phyloP scores from a whole-genome alignment of 2,797 vertebrate genomes.

The Delichon dasypus region DNA sequence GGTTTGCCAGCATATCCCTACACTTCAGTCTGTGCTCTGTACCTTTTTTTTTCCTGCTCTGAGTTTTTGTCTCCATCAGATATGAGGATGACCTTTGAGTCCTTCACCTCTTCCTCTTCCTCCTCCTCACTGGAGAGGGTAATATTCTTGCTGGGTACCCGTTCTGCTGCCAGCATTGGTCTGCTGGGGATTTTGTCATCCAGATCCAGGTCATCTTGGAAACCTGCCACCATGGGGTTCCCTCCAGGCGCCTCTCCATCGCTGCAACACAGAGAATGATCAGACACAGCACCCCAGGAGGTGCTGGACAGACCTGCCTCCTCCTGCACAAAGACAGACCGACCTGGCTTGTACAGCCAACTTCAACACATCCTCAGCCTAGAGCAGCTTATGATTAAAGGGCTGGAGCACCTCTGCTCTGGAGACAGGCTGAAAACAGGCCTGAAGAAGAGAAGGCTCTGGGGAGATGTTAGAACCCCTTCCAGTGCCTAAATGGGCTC shows the following conservation, averaged over 20 bases:
- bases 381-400: not conserved
- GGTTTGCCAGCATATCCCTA: not conserved
- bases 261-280: slow-evolving; percentile 67
- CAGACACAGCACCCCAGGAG: not conserved
- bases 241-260: slow-evolving; percentile 81
- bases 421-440: not conserved
- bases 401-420: not conserved
- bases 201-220: slow-evolving; percentile 91
- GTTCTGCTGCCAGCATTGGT: slow-evolving; percentile 20
- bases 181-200: slow-evolving; percentile 79
- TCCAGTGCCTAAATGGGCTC: not conserved
- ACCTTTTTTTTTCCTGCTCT: slow-evolving; percentile 79
- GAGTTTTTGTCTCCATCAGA: slow-evolving; percentile 69
- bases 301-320: not conserved
- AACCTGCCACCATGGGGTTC: slow-evolving; percentile 92
- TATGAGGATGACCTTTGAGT: not conserved
- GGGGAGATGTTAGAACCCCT: not conserved
- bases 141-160: slow-evolving; percentile 77
- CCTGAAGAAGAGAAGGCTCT: not conserved
- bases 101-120: slow-evolving; percentile 69
- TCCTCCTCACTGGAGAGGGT: slow-evolving; percentile 89
- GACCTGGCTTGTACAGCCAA: not conserved
- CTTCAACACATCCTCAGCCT: rapidly evolving
- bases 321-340: not conserved
- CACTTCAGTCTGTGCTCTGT: not conserved